Evolutionary conservation across 2,888 invertebrate genomes (phyloP).

Genomic region (Drosophila pegasa): DNA sequence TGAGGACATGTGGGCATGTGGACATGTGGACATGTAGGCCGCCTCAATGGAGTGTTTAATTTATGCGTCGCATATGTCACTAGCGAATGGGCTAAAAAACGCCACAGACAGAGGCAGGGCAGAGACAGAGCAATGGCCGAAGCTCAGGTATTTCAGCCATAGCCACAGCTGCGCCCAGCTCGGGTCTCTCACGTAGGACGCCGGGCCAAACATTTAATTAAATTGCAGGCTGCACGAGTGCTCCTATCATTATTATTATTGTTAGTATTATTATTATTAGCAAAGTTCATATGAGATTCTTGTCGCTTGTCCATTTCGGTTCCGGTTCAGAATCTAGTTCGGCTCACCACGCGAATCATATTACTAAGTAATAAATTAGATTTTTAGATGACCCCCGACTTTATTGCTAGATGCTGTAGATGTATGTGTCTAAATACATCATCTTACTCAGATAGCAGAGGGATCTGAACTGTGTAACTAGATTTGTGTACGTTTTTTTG

Average conservation of each 20-base stretch:
- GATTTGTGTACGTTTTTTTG: too few relatives aligned
- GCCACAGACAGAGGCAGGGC: neutral
- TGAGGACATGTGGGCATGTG: constrained; percentile 59
- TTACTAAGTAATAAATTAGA: constrained; percentile 46
- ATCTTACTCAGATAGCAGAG: too few relatives aligned
- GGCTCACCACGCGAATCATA: constrained; percentile 14
- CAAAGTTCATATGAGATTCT: constrained; percentile 30
- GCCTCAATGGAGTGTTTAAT: constrained; percentile 71
- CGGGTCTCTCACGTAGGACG: constrained; percentile 48
- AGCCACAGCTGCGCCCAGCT: constrained; percentile 5
- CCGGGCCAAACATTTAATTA: constrained; percentile 71
- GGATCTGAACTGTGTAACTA: too few relatives aligned
- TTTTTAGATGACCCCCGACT: constrained; percentile 3
- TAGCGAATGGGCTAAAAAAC: constrained; percentile 22
- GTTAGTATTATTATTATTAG: constrained; percentile 42
- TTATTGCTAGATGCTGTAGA: too few relatives aligned
- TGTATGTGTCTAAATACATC: too few relatives aligned
- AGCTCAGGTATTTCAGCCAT: constrained; percentile 15
- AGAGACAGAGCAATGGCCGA: neutral
- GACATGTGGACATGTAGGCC: constrained; percentile 50
- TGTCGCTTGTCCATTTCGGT: constrained; percentile 1
- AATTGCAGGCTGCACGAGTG: constrained; percentile 60
- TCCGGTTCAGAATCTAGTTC: constrained; percentile 12
- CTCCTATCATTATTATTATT: constrained; percentile 48
- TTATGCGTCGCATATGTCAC: constrained; percentile 77